phyloP scores from a whole-genome alignment of 2,888 invertebrate species.

The Troides helena region DNA sequence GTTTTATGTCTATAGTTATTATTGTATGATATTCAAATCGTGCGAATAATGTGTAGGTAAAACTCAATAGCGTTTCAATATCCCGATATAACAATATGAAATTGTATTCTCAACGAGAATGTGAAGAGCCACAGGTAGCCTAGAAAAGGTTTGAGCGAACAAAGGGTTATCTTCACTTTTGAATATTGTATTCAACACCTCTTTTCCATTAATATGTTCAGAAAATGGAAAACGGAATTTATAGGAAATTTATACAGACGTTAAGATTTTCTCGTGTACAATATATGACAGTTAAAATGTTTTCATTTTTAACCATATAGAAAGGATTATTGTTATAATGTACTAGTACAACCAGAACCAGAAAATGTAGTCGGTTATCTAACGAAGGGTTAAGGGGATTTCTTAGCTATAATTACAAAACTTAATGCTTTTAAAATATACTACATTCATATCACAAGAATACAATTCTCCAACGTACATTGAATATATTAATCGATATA shows the following conservation, averaged over 20 bases:
- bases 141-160: constrained; percentile 17
- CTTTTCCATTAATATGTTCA: constrained; percentile 5
- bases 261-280: too few relatives aligned
- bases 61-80: constrained; percentile 33
- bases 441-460: too few relatives aligned
- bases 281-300: too few relatives aligned
- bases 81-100: constrained; percentile 30
- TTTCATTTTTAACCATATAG: too few relatives aligned
- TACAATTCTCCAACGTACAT: too few relatives aligned
- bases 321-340: too few relatives aligned
- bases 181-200: constrained; percentile 15
- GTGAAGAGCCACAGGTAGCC: constrained; percentile 32
- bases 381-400: too few relatives aligned
- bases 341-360: too few relatives aligned
- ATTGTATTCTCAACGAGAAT: constrained; percentile 30
- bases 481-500: too few relatives aligned
- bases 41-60: constrained; percentile 34
- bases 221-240: not conserved
- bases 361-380: too few relatives aligned
- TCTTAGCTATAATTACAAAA: too few relatives aligned
- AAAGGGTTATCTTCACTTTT: constrained; percentile 19
- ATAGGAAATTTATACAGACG: constrained; percentile 1
- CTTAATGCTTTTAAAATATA: too few relatives aligned
- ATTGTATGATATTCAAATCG: constrained; percentile 32
- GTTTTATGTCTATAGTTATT: constrained; percentile 22